phyloP scores from a whole-genome alignment of 2,888 invertebrate genomes.

The Megalurothrips usitatus region DNA sequence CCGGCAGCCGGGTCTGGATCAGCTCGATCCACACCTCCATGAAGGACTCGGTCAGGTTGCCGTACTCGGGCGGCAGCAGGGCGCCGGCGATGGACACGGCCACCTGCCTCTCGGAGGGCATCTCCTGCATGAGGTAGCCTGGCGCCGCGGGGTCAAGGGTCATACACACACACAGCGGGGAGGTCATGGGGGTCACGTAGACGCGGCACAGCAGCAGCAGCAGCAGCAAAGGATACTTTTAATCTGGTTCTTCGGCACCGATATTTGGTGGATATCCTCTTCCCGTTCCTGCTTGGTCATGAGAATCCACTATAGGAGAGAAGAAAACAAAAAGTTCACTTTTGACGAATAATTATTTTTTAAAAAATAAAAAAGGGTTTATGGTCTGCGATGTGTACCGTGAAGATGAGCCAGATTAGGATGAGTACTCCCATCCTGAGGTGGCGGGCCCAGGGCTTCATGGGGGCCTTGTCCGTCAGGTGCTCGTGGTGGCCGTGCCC shows the following conservation, averaged over 20 bases:
- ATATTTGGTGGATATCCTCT: constrained; percentile 56
- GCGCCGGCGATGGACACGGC: constrained; percentile 57
- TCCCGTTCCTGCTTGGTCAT: constrained; percentile 65
- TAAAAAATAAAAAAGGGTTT: background rate
- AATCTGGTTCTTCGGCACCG: constrained; percentile 52
- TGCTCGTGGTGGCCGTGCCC: background rate
- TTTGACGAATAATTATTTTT: background rate
- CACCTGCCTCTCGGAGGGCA: constrained; percentile 48
- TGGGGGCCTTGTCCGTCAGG: background rate
- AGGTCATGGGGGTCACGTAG: too few species aligned
- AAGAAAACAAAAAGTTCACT: constrained; percentile 12
- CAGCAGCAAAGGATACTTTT: constrained; percentile 49
- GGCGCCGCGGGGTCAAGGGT: background rate
- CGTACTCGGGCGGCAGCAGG: constrained; percentile 53
- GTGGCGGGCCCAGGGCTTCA: constrained; percentile 40
- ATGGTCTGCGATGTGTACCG: constrained; percentile 43
- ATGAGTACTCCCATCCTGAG: constrained; percentile 57
- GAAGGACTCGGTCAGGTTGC: constrained; percentile 49
- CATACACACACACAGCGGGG: too few species aligned
- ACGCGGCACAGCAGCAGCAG: background rate
- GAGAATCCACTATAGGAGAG: constrained; percentile 49
- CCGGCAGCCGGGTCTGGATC: constrained; percentile 39
- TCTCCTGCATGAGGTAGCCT: constrained; percentile 41
- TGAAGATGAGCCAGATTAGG: constrained; percentile 63
- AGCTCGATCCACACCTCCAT: constrained; percentile 52